Percentiles rank a stretch among this genome's conserved stretches.
phyloP scores from a whole-genome alignment of 2,888 invertebrate species.

The Cryptus viduatorius region DNA sequence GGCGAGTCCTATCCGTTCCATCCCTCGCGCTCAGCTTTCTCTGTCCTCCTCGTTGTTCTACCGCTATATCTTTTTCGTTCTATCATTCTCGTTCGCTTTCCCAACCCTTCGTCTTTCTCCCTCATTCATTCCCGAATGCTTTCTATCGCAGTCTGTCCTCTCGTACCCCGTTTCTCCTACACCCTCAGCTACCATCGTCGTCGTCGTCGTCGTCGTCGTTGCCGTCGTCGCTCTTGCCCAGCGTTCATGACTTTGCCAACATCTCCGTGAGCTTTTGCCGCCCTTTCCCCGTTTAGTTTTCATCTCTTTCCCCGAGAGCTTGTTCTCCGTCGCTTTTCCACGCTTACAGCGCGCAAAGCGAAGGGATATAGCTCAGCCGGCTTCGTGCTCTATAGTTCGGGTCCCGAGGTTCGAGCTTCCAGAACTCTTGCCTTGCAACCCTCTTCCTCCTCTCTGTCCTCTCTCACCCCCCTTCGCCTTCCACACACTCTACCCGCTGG shows the following conservation, averaged over 20 bases:
- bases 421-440: slow-evolving; percentile 33
- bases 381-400: slow-evolving; percentile 14
- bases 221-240: slow-evolving; percentile 33
- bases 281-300: slow-evolving; percentile 43
- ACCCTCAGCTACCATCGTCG: slow-evolving; percentile 3
- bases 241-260: slow-evolving; percentile 55
- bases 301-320: slow-evolving; percentile 45
- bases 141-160: slow-evolving; percentile 57
- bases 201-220: slow-evolving; percentile 23
- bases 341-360: slow-evolving; percentile 15
- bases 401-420: slow-evolving; percentile 20
- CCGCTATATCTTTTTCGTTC: slow-evolving; percentile 70
- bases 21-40: slow-evolving; percentile 66
- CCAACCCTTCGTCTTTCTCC: slow-evolving; percentile 56
- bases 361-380: slow-evolving; percentile 18
- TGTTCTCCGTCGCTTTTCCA: slow-evolving; percentile 19
- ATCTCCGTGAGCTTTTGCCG: slow-evolving; percentile 45
- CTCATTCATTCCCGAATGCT: slow-evolving; percentile 65
- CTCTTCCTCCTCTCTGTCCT: slow-evolving; percentile 12
- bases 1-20: slow-evolving; percentile 71
- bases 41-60: slow-evolving; percentile 59
- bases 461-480: neutral
- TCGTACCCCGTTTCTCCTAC: slow-evolving; percentile 59
- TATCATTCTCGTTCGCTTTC: slow-evolving; percentile 63
- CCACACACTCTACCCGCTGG: neutral